Evolutionary conservation across 2,888 invertebrate genomes (phyloP).

Genomic region (Hydriomena furcata): DNA sequence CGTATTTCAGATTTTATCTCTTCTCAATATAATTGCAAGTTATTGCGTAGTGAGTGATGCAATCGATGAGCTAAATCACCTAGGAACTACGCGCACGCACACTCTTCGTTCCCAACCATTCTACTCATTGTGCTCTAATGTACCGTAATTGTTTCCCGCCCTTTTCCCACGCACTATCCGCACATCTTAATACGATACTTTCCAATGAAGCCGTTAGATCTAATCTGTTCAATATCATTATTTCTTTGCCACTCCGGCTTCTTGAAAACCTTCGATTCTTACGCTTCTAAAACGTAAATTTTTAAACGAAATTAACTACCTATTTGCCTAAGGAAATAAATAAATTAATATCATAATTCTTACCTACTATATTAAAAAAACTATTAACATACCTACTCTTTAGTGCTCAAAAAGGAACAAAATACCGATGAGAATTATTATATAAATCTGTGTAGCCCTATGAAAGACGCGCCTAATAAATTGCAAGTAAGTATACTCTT

Average conservation of each 20-base stretch:
- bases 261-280: not conserved
- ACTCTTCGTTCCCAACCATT: slow-evolving; percentile 34
- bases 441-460: not conserved
- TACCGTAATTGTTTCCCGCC: slow-evolving; percentile 36
- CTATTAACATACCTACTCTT: no score
- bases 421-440: no score
- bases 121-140: slow-evolving; percentile 35
- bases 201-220: slow-evolving; percentile 34
- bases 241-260: not conserved
- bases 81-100: slow-evolving; percentile 9
- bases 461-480: not conserved
- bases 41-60: slow-evolving; percentile 10
- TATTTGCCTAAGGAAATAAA: no score
- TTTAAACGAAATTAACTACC: no score
- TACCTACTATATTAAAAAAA: no score
- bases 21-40: slow-evolving; percentile 7
- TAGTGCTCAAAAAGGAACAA: no score
- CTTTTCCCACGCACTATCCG: slow-evolving; percentile 40
- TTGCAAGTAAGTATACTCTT: not conserved
- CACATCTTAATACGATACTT: slow-evolving; percentile 30
- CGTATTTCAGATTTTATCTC: not conserved
- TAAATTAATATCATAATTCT: no score
- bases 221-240: slow-evolving; percentile 26
- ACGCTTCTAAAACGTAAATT: no score
- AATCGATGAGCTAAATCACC: slow-evolving; percentile 3